Conservation (phyloP, 2,888 invertebrate genomes). For the Macrophya alboannulata region DNA sequence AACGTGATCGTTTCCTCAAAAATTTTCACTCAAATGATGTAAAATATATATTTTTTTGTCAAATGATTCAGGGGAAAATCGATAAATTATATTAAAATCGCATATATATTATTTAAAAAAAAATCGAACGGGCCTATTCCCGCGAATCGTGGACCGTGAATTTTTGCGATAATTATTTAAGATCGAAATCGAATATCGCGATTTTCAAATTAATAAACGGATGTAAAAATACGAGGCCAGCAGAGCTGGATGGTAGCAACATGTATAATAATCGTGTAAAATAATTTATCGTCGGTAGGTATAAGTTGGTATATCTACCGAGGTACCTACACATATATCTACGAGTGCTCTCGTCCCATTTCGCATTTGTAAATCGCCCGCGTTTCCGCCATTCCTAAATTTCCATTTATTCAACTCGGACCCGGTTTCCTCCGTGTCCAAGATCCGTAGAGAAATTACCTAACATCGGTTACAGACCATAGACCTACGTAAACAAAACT, state of each 20-base stretch:
- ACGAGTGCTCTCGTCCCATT: not conserved
- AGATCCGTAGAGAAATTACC: not conserved
- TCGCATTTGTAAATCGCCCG: not conserved
- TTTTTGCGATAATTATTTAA: no score
- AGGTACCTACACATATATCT: no score
- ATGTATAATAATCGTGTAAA: not conserved
- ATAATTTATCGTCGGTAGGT: slow-evolving; percentile 29
- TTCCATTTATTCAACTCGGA: not conserved
- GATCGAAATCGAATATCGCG: not conserved
- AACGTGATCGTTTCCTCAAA: not conserved
- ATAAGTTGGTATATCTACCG: no score
- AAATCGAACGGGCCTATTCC: not conserved
- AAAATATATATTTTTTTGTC: not conserved
- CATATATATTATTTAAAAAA: not conserved
- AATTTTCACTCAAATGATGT: not conserved
- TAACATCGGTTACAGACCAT: not conserved
- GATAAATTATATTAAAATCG: not conserved
- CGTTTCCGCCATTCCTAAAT: not conserved
- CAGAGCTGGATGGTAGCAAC: not conserved
- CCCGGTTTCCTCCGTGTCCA: not conserved
- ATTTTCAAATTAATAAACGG: not conserved
- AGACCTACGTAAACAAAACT: not conserved
- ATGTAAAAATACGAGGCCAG: not conserved
- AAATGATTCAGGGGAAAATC: no score
- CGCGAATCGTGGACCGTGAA: no score